Percentiles rank a stretch among this genome's conserved stretches.
These are phyloP conservation scores for Cygnus atratus DNA, from an alignment of 2,113 vertebrate genomes.

Conservation along the genomic window DNA sequence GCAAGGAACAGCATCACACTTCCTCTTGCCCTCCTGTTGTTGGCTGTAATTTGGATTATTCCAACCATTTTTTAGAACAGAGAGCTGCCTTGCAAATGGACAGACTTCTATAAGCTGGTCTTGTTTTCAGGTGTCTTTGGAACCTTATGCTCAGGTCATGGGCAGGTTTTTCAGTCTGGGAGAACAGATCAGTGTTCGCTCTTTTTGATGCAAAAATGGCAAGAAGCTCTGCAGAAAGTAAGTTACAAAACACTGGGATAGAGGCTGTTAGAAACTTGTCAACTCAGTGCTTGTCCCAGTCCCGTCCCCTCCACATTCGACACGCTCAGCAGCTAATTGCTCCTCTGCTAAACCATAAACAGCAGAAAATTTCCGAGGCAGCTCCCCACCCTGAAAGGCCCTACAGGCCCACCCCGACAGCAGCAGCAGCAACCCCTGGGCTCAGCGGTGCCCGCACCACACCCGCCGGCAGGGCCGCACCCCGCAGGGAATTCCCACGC, in stretches of 20 bases:
- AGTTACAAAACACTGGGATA: neutral
- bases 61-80: neutral
- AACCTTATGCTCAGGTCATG: neutral
- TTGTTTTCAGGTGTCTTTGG: neutral
- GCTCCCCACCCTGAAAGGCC: neutral
- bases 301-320: neutral
- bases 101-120: neutral
- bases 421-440: neutral
- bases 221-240: neutral
- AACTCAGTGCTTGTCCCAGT: neutral
- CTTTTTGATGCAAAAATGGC: neutral
- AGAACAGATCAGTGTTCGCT: neutral
- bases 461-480: neutral
- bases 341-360: neutral
- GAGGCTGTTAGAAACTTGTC: neutral
- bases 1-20: neutral
- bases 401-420: neutral
- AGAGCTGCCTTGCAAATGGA: neutral
- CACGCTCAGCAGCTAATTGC: neutral
- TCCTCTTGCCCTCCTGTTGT: neutral
- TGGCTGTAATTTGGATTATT: neutral
- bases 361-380: neutral
- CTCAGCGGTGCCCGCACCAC: neutral
- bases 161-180: neutral
- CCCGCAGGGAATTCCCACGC: slow-evolving; percentile 56